Evolutionary conservation across 2,113 vertebrate genomes (phyloP).

Genomic region (Rattus rattus): DNA sequence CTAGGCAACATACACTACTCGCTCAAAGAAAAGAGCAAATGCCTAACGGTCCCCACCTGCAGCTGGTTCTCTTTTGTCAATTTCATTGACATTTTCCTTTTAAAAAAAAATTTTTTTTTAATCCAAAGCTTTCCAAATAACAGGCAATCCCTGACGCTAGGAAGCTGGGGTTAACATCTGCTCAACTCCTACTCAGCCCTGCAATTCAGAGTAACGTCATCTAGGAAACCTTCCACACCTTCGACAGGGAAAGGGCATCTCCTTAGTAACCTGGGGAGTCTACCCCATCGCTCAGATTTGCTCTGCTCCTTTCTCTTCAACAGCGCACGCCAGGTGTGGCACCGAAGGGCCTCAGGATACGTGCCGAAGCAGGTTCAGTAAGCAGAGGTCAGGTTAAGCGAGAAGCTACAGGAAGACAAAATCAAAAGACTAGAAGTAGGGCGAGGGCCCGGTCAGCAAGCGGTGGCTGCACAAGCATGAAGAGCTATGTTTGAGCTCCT

Average conservation of each 20-base stretch:
- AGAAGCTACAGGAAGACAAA: neutral
- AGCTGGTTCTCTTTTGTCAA: neutral
- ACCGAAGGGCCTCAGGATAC: neutral
- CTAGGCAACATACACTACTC: neutral
- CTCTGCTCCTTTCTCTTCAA: neutral
- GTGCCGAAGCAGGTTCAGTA: neutral
- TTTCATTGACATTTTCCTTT: neutral
- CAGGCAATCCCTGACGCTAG: neutral
- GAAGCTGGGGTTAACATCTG: neutral
- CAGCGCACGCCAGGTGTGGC: neutral
- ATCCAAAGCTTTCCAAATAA: neutral
- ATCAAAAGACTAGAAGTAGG: neutral
- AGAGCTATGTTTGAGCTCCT: neutral
- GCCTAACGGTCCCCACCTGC: fast-evolving
- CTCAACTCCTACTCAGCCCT: slow-evolving; percentile 23
- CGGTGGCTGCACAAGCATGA: no score
- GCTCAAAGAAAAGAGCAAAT: neutral
- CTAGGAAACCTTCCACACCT: neutral
- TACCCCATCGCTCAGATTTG: neutral
- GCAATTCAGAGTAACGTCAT: neutral
- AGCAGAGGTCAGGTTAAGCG: neutral
- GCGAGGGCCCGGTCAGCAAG: neutral
- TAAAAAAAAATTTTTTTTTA: neutral
- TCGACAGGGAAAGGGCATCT: neutral
- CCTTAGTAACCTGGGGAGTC: neutral